Conservation (phyloP, 1,140 invertebrate species). For the Venturia canescens region DNA sequence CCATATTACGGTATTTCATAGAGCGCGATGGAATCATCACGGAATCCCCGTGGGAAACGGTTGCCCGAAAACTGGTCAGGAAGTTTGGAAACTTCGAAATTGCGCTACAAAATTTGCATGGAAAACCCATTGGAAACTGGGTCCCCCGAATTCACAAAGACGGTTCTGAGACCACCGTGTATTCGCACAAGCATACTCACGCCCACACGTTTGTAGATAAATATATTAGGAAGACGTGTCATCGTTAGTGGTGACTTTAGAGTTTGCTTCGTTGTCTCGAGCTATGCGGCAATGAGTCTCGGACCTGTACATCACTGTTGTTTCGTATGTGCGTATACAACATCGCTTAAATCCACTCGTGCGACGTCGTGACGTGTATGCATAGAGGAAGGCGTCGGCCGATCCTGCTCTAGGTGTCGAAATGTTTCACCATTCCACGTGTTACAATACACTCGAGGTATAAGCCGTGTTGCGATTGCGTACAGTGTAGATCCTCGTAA, state of each 20-base stretch:
- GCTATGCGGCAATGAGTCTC: neutral
- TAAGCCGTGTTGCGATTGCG: neutral
- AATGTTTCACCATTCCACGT: slow-evolving; percentile 18
- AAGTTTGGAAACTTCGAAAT: neutral
- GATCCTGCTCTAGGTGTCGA: slow-evolving; percentile 14
- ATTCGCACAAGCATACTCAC: neutral
- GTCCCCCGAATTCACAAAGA: slow-evolving; percentile 13
- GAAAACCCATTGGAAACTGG: slow-evolving; percentile 25
- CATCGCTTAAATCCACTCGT: slow-evolving; percentile 60
- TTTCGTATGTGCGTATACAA: slow-evolving; percentile 24
- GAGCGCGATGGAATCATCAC: too few species aligned
- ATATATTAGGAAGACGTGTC: neutral
- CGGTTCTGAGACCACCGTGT: neutral
- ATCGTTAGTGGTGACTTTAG: slow-evolving; percentile 9
- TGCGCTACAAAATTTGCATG: slow-evolving; percentile 1
- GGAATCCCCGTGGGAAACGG: too few species aligned
- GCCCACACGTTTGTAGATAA: neutral
- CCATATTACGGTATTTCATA: too few species aligned
- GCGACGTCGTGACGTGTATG: slow-evolving; percentile 43
- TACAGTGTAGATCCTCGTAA: too few species aligned
- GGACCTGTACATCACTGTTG: slow-evolving; percentile 35
- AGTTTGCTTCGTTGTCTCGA: slow-evolving; percentile 11
- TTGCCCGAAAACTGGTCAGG: too few species aligned
- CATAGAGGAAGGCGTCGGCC: slow-evolving; percentile 21
- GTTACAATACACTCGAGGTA: slow-evolving; percentile 6